Evolutionary conservation across 2,888 invertebrate species (phyloP), one percentile per base, ranked within the genome.

Genomic region (Euplagia quadripunctaria): DNA sequence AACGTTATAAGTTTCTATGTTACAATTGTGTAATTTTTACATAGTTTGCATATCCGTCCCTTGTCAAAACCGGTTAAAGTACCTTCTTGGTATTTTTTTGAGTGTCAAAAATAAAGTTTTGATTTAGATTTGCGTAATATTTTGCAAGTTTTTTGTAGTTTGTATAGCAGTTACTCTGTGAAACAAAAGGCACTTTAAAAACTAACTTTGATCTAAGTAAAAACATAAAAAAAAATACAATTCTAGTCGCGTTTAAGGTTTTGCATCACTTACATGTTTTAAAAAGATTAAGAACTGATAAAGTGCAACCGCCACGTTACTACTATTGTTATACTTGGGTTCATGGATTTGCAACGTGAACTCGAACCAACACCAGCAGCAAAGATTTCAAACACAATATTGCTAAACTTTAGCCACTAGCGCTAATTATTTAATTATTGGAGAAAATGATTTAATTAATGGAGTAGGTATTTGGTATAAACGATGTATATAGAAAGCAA

Each of bases 281-380:
- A 20, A 4, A 58, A 58, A 58, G 20, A 20, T 12, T 58, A 9
- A 20, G n/a, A 8, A 58, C 58, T 58, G 58, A 20, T 9, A 58
- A n/a, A 4, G 20, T 20, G 58, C 0, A 20, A 20, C 58, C n/a
- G n/a, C 58, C 58, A 58, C 58, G 58, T 20, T 3, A 20, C 58
- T 58, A 20, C 58, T 58, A 58, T 58, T 58, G 58, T 58, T 58
- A 58, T 58, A 58, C 20, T 20, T 58, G 58, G 58, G 58, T 58
- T 58, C 58, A 58, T 58, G 58, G 58, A n/a, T 20, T 20, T 11
- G 12, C 20, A 20, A 20, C n/a, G 20, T 55, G 4, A 3, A 55
- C n/a, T 55, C 55, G 9, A 55, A 20, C 55, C n/a, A 55, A 55
- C 55, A 55, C n/a, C n/a, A 20, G n/a, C n/a, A 3, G 20, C 55